Base-by-base conservation (phyloP, 1,140 invertebrate species). In the Tetramorium simillimum region DNA sequence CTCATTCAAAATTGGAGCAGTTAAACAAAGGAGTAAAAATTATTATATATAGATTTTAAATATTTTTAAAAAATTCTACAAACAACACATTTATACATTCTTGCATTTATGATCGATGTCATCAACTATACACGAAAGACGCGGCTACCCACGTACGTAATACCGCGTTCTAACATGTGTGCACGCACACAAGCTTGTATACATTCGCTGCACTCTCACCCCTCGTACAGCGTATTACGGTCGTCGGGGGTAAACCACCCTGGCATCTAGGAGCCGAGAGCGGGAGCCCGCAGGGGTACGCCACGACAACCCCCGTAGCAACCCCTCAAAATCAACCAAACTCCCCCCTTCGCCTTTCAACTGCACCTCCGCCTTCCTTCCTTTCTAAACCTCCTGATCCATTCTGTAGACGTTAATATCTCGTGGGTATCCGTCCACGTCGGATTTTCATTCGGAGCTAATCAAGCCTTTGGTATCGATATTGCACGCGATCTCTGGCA, bases 261-360 rank as follows among this genome's bases (percentile, higher is more conserved):
- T 94, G 92, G 93, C 92, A 93, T 94, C 90, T 91, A 90, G 90
- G 90, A 91, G 89, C 89, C 84, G 90, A 92, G 92, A 93, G 93
- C 93, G 94, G 94, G 92, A 95, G 95, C 94, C 95, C 95, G 94
- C 95, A 95, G 95, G 95, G 95, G 95, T 95, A 95, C 93, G 95
- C 95, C 95, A 91, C 95, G 95, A 95, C 95, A 95, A 95, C 94
- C 94, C 93, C 95, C 94, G 93, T 94, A 94, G 94, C 95, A 95
- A 95, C 95, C 94, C 95, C 95, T 95, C 94, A 95, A 95, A 95
- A 95, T 95, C 95, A 95, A 95, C 95, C 95, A 91, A 95, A 91
- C 89, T 88, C 86, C 70, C 62, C 53, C 78, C 70, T 86, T 70
- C 82, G 81, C 86, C 72, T 84, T 91, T 90, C 86, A 88, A 75